A percentile compares a stretch with the other conserved stretches of the same genome.
Evolutionary conservation across 2,797 vertebrate genomes (phyloP).

Genomic region (Rhinatrema bivittatum): DNA sequence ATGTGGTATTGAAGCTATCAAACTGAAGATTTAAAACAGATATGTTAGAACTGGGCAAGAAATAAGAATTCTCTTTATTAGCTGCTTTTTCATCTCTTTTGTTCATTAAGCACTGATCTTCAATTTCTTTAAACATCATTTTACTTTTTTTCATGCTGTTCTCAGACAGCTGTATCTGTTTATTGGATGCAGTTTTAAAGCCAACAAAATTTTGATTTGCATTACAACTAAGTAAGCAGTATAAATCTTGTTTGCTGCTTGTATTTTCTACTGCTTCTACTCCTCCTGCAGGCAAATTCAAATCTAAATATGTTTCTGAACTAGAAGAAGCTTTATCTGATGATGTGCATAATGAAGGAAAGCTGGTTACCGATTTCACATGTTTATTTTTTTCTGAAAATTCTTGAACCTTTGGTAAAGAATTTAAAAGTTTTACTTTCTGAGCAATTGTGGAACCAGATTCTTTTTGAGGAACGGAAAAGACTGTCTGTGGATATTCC

Average conservation of each 20-base stretch:
- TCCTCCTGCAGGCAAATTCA: constrained; percentile 4
- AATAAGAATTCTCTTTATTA: neutral
- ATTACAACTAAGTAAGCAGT: neutral
- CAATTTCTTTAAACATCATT: constrained; percentile 41
- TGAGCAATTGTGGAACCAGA: neutral
- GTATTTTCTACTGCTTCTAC: neutral
- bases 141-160: constrained; percentile 41
- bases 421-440: neutral
- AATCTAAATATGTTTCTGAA: neutral
- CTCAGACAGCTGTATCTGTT: constrained; percentile 35
- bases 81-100: neutral
- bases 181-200: constrained; percentile 57
- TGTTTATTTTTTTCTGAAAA: constrained; percentile 1
- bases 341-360: neutral
- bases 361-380: constrained; percentile 1
- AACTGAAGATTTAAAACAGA: constrained; percentile 23
- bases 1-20: constrained; percentile 71
- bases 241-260: too few relatives aligned
- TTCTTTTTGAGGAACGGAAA: constrained; percentile 1
- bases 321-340: constrained; percentile 4
- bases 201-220: constrained; percentile 28
- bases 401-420: neutral
- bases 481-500: neutral
- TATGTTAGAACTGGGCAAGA: neutral
- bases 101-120: neutral